Base-by-base conservation (phyloP, 2,888 invertebrate species). In the Lithosia quadra region DNA sequence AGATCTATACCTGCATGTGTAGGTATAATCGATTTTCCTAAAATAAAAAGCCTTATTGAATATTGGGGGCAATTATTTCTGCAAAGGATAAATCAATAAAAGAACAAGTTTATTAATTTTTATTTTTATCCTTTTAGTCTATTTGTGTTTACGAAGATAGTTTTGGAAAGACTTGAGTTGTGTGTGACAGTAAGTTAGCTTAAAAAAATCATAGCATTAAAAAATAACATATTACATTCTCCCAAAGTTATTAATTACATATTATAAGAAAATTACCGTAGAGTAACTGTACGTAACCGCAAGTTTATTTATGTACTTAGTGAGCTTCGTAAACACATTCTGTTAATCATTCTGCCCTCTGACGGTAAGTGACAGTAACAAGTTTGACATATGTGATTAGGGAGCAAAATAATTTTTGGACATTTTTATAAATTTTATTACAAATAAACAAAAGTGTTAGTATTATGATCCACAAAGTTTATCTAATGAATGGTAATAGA, bases 311-410 rank as follows among this genome's bases (percentile, higher is more conserved):
- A 49, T 18, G 49, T n/a, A 36, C 9, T 7, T 21, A 49, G 65
- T 81, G 7, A 61, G 10, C 84, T 86, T 82, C 73, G 78, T 82
- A 87, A 89, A 90, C 77, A 71, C 67, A 65, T 28, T 69, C 71
- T 63, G 61, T 55, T 75, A 65, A 67, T 62, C 33, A 72, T 10
- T 55, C 67, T 73, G 84, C 84, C 84, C 82, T 82, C 85, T 88
- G 78, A 67, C 71, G 81, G 71, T 58, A 64, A 62, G 56, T 71
- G 61, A 68, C 65, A 57, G 75, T 78, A 80, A 71, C 66, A 73
- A 65, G 67, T 84, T 75, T 90, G 89, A 90, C 88, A 84, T 79
- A 76, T 83, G 71, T 64, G 71, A 86, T 79, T 77, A 84, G 69
- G 63, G 71, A 85, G 76, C 76, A 86, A 86, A 83, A 84, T 73